phyloP scores from a whole-genome alignment of 2,888 invertebrate species.

The Lasioglossum villosulum region DNA sequence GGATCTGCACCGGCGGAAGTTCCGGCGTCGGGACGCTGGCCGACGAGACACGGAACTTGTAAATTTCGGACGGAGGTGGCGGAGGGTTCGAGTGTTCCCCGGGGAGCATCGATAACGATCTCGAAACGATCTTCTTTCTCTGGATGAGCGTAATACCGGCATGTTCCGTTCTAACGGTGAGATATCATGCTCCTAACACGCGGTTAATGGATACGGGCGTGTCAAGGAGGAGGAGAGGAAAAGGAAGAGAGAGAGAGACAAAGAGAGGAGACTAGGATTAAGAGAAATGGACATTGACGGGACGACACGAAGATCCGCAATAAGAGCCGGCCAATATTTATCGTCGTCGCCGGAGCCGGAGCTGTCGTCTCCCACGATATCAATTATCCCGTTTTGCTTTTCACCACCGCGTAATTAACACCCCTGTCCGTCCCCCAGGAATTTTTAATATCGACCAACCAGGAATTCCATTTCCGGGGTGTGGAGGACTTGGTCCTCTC shows the following conservation, averaged over 20 bases:
- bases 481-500: background rate
- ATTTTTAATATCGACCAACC: slow-evolving; percentile 36
- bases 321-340: slow-evolving; percentile 60
- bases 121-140: slow-evolving; percentile 8
- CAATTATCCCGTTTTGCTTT: slow-evolving; percentile 47
- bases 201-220: slow-evolving; percentile 60
- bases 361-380: slow-evolving; percentile 9
- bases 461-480: slow-evolving; percentile 36
- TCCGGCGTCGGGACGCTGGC: slow-evolving; percentile 1
- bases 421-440: slow-evolving; percentile 10
- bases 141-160: slow-evolving; percentile 24
- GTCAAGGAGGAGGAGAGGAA: background rate
- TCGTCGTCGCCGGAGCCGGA: background rate
- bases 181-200: slow-evolving; percentile 46
- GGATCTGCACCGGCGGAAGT: background rate
- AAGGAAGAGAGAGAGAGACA: background rate
- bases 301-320: slow-evolving; percentile 55
- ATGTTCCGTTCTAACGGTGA: slow-evolving; percentile 24
- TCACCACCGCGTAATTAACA: slow-evolving; percentile 47
- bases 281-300: slow-evolving; percentile 53
- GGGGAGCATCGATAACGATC: background rate
- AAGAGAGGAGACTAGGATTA: slow-evolving; percentile 24
- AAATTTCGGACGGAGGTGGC: background rate
- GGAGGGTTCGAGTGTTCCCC: background rate
- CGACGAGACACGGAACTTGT: background rate